Evolutionary conservation across 2,888 invertebrate species (phyloP).

Genomic region (Patella ulyssiponensis): DNA sequence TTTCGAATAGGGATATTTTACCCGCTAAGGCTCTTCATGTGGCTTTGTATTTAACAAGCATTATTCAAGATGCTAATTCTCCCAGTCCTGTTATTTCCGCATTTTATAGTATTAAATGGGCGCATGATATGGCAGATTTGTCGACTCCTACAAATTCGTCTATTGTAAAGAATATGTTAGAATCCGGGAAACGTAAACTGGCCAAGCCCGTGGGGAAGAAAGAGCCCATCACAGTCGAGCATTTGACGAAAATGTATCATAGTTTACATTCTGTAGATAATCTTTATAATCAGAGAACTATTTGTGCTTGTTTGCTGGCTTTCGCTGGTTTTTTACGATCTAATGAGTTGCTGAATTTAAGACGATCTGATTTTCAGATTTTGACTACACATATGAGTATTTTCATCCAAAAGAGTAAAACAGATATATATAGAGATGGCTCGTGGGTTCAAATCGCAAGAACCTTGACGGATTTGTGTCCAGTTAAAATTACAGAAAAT

Average conservation of each 20-base stretch:
- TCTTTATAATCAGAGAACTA: constrained; percentile 18
- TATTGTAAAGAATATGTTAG: constrained; percentile 31
- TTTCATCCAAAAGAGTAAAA: constrained; percentile 30
- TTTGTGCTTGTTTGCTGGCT: constrained; percentile 18
- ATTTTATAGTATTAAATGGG: constrained; percentile 41
- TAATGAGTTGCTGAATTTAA: constrained; percentile 25
- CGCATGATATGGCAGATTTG: constrained; percentile 31
- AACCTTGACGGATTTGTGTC: constrained; percentile 23
- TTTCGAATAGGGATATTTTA: constrained; percentile 29
- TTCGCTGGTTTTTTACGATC: constrained; percentile 27
- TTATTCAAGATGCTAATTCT: constrained; percentile 31
- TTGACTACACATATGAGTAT: constrained; percentile 16
- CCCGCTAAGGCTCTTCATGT: constrained; percentile 38
- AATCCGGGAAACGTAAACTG: constrained; percentile 27
- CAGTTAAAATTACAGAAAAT: constrained; percentile 17
- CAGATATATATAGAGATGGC: constrained; percentile 31
- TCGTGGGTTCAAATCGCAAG: constrained; percentile 18
- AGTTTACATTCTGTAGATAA: background rate
- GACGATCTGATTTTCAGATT: constrained; percentile 23
- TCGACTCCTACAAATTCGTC: constrained; percentile 29
- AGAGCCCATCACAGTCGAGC: constrained; percentile 25
- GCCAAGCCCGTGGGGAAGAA: constrained; percentile 26
- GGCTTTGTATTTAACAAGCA: constrained; percentile 38
- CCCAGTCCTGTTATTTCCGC: constrained; percentile 36
- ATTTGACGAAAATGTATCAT: constrained; percentile 21